Evolutionary conservation across 2,888 invertebrate species (phyloP).

Genomic region (Alentia gelatinosa): DNA sequence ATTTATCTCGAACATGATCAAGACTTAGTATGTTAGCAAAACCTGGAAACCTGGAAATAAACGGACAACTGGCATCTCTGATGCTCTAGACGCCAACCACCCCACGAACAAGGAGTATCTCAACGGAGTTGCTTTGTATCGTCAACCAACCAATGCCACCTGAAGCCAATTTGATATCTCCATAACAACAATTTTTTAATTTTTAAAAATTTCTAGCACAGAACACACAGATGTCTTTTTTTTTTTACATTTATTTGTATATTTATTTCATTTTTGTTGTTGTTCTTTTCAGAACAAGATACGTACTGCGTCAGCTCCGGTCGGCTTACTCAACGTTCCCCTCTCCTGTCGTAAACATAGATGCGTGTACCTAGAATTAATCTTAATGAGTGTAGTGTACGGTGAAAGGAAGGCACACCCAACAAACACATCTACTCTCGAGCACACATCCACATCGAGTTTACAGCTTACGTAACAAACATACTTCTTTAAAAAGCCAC

Average conservation of each 20-base stretch:
- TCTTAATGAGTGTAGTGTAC: constrained; percentile 73
- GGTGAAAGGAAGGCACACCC: constrained; percentile 30
- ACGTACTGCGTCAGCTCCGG: constrained; percentile 56
- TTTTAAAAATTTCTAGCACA: background rate
- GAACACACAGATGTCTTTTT: constrained; percentile 6
- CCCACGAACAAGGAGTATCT: too few relatives aligned
- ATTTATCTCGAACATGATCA: background rate
- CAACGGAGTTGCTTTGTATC: constrained; percentile 39
- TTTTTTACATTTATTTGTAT: background rate
- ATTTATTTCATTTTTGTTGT: background rate
- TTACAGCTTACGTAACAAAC: background rate
- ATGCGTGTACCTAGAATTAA: constrained; percentile 72
- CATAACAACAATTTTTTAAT: background rate
- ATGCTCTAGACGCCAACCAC: too few relatives aligned
- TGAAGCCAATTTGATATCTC: background rate
- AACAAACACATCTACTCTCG: constrained; percentile 6
- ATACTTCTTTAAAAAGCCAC: background rate
- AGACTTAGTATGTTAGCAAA: too few relatives aligned
- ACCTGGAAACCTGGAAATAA: too few relatives aligned
- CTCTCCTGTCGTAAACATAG: constrained; percentile 49
- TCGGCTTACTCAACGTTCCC: constrained; percentile 37
- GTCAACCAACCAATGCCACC: background rate
- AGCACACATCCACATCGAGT: constrained; percentile 5
- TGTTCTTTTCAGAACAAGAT: constrained; percentile 48
- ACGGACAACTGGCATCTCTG: too few relatives aligned